Conservation (phyloP, 2,113 vertebrate genomes). For the Indicator indicator region DNA sequence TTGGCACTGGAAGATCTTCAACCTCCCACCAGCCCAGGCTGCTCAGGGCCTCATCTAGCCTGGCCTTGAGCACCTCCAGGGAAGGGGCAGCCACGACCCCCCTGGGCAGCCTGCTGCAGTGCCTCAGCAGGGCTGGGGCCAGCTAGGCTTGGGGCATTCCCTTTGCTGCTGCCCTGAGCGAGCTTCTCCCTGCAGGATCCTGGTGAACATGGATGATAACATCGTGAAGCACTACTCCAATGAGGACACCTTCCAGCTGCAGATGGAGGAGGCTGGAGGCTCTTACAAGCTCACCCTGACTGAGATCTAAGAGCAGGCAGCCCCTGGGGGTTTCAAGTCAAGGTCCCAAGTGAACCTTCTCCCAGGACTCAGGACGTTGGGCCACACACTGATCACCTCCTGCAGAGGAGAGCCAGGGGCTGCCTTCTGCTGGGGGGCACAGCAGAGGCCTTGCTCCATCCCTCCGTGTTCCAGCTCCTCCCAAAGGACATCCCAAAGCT, state of each 20-base stretch:
- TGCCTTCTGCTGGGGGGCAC: slow-evolving; percentile 45
- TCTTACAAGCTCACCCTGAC: slow-evolving; percentile 94
- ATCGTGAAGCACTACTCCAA: slow-evolving; percentile 99
- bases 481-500: background rate
- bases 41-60: too few species aligned
- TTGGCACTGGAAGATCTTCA: too few species aligned
- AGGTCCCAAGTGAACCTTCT: slow-evolving; percentile 23
- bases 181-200: slow-evolving; percentile 81
- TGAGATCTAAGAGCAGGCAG: slow-evolving; percentile 84
- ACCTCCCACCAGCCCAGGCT: too few species aligned
- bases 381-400: background rate
- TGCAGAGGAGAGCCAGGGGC: background rate
- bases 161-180: background rate
- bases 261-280: slow-evolving; percentile 89
- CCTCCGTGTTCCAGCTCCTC: slow-evolving; percentile 25
- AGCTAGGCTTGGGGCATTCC: background rate
- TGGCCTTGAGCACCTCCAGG: too few species aligned
- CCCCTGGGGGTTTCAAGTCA: slow-evolving; percentile 22
- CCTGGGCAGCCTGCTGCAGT: background rate
- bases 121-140: background rate
- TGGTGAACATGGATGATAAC: slow-evolving; percentile 99
- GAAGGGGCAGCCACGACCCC: too few species aligned
- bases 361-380: background rate
- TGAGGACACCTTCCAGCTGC: slow-evolving; percentile 98
- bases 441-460: slow-evolving; percentile 34